These are phyloP conservation scores for Leistus spinibarbis DNA, from an alignment of 2,888 invertebrate species.

Conservation along the genomic window DNA sequence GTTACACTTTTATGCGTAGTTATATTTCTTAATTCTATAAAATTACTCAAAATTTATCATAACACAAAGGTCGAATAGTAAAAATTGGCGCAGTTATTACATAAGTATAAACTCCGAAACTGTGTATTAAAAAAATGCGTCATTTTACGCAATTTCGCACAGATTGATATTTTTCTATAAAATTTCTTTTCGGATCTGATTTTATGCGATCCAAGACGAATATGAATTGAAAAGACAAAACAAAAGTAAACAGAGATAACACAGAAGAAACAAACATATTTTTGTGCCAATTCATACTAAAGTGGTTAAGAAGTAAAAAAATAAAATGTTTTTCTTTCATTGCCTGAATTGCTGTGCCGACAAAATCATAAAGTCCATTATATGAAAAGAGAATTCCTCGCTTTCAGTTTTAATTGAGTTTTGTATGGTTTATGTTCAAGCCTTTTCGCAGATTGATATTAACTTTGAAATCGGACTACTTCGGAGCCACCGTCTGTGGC, in stretches of 20 bases:
- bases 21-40: too few species aligned
- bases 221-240: neutral
- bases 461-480: conserved; percentile 18
- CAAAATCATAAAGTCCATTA: conserved; percentile 29
- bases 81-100: too few species aligned
- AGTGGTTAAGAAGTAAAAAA: neutral
- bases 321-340: neutral
- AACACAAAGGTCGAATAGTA: too few species aligned
- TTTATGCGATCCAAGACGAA: neutral
- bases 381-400: conserved; percentile 3
- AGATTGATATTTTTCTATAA: too few species aligned
- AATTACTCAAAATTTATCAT: too few species aligned
- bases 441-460: conserved; percentile 27
- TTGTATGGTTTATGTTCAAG: conserved; percentile 28
- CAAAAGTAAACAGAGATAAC: too few species aligned
- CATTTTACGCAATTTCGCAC: neutral
- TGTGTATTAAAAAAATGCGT: too few species aligned
- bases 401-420: conserved; percentile 36
- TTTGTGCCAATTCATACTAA: neutral
- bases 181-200: too few species aligned
- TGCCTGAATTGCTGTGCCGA: neutral
- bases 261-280: too few species aligned
- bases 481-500: neutral
- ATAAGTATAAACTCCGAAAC: too few species aligned
- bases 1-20: too few species aligned